Conservation (phyloP, 2,888 invertebrate species). For the Erebia palarica region DNA sequence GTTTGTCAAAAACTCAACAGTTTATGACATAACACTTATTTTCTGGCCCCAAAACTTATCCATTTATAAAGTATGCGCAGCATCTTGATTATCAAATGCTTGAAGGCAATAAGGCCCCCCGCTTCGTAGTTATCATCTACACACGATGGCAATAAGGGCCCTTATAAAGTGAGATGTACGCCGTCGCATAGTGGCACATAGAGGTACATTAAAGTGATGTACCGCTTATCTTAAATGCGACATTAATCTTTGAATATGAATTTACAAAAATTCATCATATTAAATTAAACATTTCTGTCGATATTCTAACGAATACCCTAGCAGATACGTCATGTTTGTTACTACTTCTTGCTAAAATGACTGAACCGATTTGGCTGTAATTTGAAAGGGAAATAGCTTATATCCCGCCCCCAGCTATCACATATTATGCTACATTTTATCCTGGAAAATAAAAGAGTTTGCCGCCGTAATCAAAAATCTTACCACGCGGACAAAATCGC, state of each 20-base stretch:
- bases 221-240: conserved; percentile 19
- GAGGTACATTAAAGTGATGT: conserved; percentile 20
- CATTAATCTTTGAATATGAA: conserved; percentile 3
- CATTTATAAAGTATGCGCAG: conserved; percentile 21
- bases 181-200: not conserved
- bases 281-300: no score
- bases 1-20: not conserved
- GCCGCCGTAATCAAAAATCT: no score
- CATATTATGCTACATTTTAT: no score
- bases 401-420: no score
- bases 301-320: no score
- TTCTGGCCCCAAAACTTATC: not conserved
- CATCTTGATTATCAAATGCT: conserved; percentile 31
- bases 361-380: no score
- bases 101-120: conserved; percentile 22
- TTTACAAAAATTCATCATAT: no score
- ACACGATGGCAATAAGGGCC: conserved; percentile 13
- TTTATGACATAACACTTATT: not conserved
- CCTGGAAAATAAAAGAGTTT: no score
- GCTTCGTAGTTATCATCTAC: conserved; percentile 6
- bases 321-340: no score
- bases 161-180: conserved; percentile 9
- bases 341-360: no score
- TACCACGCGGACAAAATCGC: no score
- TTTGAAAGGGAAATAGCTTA: no score